phyloP scores from a whole-genome alignment of 2,797 vertebrate genomes.

The Huso huso region DNA sequence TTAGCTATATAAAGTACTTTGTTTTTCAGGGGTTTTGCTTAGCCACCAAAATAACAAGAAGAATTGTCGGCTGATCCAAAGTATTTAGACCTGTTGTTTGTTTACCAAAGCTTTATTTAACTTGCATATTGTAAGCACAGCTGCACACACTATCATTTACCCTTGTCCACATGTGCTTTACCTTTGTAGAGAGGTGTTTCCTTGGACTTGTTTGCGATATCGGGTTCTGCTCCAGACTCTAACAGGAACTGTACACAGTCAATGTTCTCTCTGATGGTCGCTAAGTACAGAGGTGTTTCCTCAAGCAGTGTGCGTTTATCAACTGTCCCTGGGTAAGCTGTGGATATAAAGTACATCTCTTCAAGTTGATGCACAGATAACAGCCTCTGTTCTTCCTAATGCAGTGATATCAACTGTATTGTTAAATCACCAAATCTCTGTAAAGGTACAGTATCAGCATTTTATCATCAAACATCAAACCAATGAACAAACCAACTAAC shows the following conservation, averaged over 20 bases:
- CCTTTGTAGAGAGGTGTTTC: constrained; percentile 94
- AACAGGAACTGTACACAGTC: constrained; percentile 74
- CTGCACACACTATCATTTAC: not conserved
- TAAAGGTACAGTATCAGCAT: too few species aligned
- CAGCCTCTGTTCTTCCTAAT: not conserved
- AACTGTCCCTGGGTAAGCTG: constrained; percentile 71
- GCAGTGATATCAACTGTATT: too few species aligned
- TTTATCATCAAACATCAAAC: too few species aligned
- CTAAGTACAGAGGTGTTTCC: constrained; percentile 83
- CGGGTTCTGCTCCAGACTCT: constrained; percentile 81
- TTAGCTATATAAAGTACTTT: too few species aligned
- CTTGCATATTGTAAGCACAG: not conserved
- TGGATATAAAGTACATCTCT: not conserved
- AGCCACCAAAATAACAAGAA: too few species aligned
- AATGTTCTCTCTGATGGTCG: constrained; percentile 68
- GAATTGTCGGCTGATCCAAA: too few species aligned
- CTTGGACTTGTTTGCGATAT: constrained; percentile 85
- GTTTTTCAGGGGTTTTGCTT: constrained; percentile 32
- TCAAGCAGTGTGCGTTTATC: constrained; percentile 90
- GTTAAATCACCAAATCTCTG: too few species aligned
- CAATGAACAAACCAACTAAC: too few species aligned
- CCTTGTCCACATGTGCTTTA: constrained; percentile 27
- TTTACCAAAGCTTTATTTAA: too few species aligned
- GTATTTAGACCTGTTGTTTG: too few species aligned
- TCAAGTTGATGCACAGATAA: not conserved